phyloP scores from a whole-genome alignment of 1,140 invertebrate species.

The Cyclina sinensis region DNA sequence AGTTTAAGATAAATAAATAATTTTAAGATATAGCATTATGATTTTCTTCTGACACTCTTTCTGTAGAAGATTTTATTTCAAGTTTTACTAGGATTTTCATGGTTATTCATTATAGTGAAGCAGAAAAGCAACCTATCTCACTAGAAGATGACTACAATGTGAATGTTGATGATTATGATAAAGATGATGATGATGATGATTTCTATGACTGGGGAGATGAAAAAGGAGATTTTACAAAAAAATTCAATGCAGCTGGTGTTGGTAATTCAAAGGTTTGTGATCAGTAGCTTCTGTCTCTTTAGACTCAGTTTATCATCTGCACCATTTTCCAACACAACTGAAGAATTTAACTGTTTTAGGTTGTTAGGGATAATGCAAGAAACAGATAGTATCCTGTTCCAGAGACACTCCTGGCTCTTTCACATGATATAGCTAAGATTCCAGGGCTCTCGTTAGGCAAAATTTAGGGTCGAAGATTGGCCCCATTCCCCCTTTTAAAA shows the following conservation, averaged over 20 bases:
- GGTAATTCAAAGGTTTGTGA: not conserved
- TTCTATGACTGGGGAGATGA: conserved; percentile 80
- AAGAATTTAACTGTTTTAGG: too few species aligned
- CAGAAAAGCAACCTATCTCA: not conserved
- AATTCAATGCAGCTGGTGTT: conserved; percentile 75
- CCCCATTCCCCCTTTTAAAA: not conserved
- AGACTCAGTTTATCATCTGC: too few species aligned
- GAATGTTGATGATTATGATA: conserved; percentile 67
- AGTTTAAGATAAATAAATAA: not conserved
- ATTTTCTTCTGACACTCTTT: not conserved
- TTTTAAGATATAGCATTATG: not conserved
- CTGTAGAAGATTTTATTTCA: not conserved
- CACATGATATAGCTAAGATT: too few species aligned
- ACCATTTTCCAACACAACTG: too few species aligned
- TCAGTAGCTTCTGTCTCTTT: too few species aligned
- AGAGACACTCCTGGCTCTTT: too few species aligned
- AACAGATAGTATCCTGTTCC: too few species aligned
- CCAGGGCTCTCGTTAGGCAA: too few species aligned
- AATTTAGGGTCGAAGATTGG: too few species aligned
- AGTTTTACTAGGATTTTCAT: not conserved
- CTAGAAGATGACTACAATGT: not conserved
- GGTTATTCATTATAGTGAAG: not conserved
- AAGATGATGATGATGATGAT: conserved; percentile 81
- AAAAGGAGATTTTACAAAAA: conserved; percentile 85
- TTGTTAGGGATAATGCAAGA: too few species aligned